Evolutionary conservation across 2,797 vertebrate genomes (phyloP), one percentile per base, ranked within the genome.

Genomic region (Urosaurus nigricauda): DNA sequence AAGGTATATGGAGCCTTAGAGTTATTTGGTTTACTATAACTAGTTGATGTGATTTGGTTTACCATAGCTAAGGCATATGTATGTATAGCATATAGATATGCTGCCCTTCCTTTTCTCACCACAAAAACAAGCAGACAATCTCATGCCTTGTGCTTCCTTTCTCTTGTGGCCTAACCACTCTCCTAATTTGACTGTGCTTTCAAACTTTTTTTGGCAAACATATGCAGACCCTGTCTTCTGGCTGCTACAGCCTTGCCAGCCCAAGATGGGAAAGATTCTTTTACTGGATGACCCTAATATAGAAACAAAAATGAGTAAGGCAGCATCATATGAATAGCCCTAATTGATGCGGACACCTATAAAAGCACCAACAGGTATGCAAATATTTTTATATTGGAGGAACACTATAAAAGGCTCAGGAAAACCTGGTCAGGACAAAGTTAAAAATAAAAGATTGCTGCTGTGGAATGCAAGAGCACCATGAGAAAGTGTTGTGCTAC

Each of bases 331-430:
- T 92, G 89, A 2, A 0, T 60, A 89, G 74, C 6, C 82, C 91
- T 92, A 93, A 95, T 95, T 93, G 91, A 89, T 93, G 93, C 91
- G 94, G 94, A 71, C 51, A 89, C 92, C 88, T 89, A 92, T 85
- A 84, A 63, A 86, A 82, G 60, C 56, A 73, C 83, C 81, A 85
- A 90, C 88, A 93, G 91, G 90, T 91, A 90, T 88, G 89, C 89
- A 96, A 94, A 95, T 91, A 95, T 93, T 95, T 89, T 95, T 93
- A 89, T 81, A 91, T 91, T 1, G 4, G 90, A 92, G 86, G 80
- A 88, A 88, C 82, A 86, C 93, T 95, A 90, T 94, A 84, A 89
- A 75, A 84, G 82, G 80, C 92, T 91, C 90, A 91, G 90, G 91
- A 89, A 26, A 77, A 90, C 88, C 85, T 91, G 89, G 90, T 91